Conservation (phyloP, 2,113 vertebrate species). For the Tapirus terrestris region DNA sequence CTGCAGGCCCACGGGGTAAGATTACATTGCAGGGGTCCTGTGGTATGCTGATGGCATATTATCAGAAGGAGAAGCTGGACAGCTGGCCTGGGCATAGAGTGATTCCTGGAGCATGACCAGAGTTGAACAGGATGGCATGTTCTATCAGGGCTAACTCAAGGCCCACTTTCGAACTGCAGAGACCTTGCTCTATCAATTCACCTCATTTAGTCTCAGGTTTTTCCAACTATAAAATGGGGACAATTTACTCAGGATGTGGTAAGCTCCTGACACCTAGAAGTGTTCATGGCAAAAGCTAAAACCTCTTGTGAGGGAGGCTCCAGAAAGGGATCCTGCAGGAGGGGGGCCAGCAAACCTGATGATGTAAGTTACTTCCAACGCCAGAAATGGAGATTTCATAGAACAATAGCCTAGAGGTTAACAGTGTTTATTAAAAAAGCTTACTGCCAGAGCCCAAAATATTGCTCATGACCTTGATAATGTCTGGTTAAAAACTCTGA, state of each 20-base stretch:
- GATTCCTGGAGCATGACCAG: rapidly evolving
- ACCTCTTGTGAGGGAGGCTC: neutral
- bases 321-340: neutral
- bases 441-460: neutral
- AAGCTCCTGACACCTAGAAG: neutral
- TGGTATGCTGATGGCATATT: rapidly evolving
- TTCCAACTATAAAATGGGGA: neutral
- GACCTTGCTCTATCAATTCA: neutral
- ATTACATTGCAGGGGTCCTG: rapidly evolving
- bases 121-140: neutral
- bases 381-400: too few relatives aligned
- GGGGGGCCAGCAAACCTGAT: neutral
- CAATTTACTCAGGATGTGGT: neutral
- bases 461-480: neutral
- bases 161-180: neutral
- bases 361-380: too few relatives aligned
- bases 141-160: neutral
- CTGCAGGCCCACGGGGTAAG: neutral
- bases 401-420: neutral
- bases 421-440: neutral
- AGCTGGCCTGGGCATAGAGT: rapidly evolving
- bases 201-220: neutral
- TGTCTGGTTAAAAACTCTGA: neutral
- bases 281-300: neutral
- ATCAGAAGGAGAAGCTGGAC: neutral